These are phyloP conservation scores for Chromobotia macracanthus DNA, from an alignment of 2,797 vertebrate species.

Conservation along the genomic window DNA sequence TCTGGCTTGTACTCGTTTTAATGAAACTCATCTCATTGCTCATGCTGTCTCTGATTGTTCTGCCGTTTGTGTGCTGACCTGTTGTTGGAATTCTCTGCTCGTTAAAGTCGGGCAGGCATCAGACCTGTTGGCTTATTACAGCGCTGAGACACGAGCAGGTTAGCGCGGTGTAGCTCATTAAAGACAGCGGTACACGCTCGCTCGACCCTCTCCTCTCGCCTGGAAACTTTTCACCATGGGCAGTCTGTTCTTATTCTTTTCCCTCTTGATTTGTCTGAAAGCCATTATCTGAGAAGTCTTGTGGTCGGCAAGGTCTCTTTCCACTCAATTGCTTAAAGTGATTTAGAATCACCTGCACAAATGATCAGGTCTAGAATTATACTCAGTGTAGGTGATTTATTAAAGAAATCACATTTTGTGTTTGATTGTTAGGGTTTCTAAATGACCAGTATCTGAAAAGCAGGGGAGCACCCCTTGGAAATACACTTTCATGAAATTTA, in stretches of 20 bases:
- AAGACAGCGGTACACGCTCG: slow-evolving; percentile 22
- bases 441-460: too few relatives aligned
- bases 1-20: not conserved
- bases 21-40: slow-evolving; percentile 30
- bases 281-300: slow-evolving; percentile 34
- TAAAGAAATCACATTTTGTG: not conserved
- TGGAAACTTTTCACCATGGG: slow-evolving; percentile 27
- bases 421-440: not conserved
- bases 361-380: not conserved
- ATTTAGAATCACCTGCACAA: not conserved
- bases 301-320: slow-evolving; percentile 4
- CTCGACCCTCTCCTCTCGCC: not conserved
- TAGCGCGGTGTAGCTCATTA: slow-evolving; percentile 46
- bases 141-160: slow-evolving; percentile 25
- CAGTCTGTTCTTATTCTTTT: slow-evolving; percentile 9
- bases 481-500: too few relatives aligned
- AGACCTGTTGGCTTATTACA: slow-evolving; percentile 45
- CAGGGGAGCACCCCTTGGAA: too few relatives aligned
- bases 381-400: not conserved
- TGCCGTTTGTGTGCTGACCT: slow-evolving; percentile 13
- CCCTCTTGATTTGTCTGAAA: slow-evolving; percentile 23
- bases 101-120: slow-evolving; percentile 27
- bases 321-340: slow-evolving; percentile 13
- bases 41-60: slow-evolving; percentile 20
- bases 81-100: slow-evolving; percentile 40